phyloP scores from a whole-genome alignment of 2,888 invertebrate species.

The Sipunculus nudus region DNA sequence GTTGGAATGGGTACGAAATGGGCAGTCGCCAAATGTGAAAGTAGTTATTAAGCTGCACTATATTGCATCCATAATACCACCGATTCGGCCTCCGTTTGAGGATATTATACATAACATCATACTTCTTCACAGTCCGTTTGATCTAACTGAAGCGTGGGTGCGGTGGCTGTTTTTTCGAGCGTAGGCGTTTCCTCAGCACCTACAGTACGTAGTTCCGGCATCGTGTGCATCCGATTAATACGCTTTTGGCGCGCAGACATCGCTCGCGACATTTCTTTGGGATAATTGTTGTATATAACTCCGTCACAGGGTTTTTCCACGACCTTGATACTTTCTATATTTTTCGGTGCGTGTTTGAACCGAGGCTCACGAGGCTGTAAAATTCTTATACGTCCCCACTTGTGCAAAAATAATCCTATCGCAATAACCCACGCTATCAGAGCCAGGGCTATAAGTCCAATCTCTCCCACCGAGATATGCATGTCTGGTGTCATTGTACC shows the following conservation, averaged over 20 bases:
- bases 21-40: too few relatives aligned
- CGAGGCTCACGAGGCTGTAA: slow-evolving; percentile 58
- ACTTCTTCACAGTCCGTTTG: too few relatives aligned
- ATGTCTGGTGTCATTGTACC: background rate
- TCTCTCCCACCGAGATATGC: slow-evolving; percentile 26
- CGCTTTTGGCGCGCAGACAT: slow-evolving; percentile 37
- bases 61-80: too few relatives aligned
- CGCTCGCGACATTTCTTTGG: slow-evolving; percentile 27
- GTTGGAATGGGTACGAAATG: too few relatives aligned
- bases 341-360: slow-evolving; percentile 60
- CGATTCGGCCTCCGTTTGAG: too few relatives aligned
- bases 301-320: slow-evolving; percentile 63
- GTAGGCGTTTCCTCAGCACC: too few relatives aligned
- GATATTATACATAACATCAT: too few relatives aligned
- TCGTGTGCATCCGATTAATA: slow-evolving; percentile 38
- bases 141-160: too few relatives aligned
- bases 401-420: slow-evolving; percentile 57
- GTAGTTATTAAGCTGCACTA: too few relatives aligned
- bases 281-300: slow-evolving; percentile 63
- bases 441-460: slow-evolving; percentile 26
- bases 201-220: too few relatives aligned
- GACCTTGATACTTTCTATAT: slow-evolving; percentile 58
- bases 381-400: slow-evolving; percentile 63
- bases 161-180: too few relatives aligned
- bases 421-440: slow-evolving; percentile 55